Conservation (phyloP, 2,797 vertebrate species). For the Sebastolobus altivelis region DNA sequence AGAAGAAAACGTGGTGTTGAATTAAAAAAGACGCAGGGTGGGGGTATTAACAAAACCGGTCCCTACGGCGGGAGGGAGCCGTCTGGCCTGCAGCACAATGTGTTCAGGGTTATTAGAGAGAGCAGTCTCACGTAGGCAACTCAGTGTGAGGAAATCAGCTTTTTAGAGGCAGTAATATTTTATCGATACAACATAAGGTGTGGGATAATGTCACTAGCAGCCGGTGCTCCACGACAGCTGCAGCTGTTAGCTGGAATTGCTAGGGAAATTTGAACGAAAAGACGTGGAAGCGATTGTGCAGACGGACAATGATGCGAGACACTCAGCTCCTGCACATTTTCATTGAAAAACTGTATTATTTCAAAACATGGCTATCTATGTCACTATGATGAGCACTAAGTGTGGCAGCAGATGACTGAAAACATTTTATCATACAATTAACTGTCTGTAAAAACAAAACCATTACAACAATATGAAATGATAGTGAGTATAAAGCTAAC, state of each 20-base stretch:
- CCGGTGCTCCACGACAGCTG: slow-evolving; percentile 32
- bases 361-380: neutral
- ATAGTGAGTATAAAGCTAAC: neutral
- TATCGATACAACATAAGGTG: slow-evolving; percentile 55
- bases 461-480: neutral
- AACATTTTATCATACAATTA: neutral
- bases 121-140: slow-evolving; percentile 4
- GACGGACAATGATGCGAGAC: slow-evolving; percentile 6
- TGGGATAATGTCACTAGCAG: slow-evolving; percentile 50
- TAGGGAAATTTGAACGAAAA: slow-evolving; percentile 6
- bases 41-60: neutral
- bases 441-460: neutral
- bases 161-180: slow-evolving; percentile 49
- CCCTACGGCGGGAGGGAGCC: neutral
- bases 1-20: neutral
- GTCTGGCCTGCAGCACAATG: slow-evolving; percentile 5
- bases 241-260: slow-evolving; percentile 35
- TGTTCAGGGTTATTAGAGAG: slow-evolving; percentile 15
- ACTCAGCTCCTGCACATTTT: neutral
- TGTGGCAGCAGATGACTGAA: neutral
- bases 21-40: neutral
- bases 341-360: neutral
- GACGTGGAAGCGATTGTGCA: slow-evolving; percentile 21
- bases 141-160: slow-evolving; percentile 40
- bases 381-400: neutral